Evolutionary conservation across 2,888 invertebrate genomes (phyloP).

Genomic region (Calameuta pallipes): DNA sequence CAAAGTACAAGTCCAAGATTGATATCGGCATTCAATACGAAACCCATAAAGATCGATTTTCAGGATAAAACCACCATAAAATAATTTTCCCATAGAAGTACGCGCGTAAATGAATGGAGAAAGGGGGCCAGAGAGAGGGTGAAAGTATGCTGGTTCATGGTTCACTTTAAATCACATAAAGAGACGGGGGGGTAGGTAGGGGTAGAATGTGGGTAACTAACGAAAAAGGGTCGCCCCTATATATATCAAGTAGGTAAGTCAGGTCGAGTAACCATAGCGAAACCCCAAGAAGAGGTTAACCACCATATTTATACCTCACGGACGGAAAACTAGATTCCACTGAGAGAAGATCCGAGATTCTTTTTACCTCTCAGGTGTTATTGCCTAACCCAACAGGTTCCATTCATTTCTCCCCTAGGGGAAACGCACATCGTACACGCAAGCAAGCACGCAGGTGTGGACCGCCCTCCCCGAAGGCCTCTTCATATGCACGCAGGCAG

Average conservation of each 20-base stretch:
- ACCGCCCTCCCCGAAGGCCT: background rate
- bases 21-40: background rate
- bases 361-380: constrained; percentile 35
- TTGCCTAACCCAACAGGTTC: constrained; percentile 43
- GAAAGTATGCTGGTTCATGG: background rate
- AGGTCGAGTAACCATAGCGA: background rate
- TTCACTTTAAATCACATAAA: background rate
- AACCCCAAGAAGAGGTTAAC: background rate
- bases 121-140: background rate
- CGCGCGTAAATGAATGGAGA: background rate
- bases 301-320: background rate
- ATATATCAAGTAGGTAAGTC: background rate
- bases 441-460: constrained; percentile 11
- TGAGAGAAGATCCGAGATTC: background rate
- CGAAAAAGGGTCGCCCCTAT: background rate
- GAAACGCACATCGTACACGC: background rate
- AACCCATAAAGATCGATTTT: background rate
- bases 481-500: constrained; percentile 6
- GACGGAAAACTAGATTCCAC: background rate
- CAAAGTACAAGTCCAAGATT: background rate
- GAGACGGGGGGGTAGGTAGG: background rate
- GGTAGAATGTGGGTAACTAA: background rate
- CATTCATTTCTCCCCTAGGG: constrained; percentile 39
- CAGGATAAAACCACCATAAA: background rate
- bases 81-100: background rate